These are phyloP conservation scores for Philereme vetulata DNA, from an alignment of 2,888 invertebrate genomes.

Conservation along the genomic window DNA sequence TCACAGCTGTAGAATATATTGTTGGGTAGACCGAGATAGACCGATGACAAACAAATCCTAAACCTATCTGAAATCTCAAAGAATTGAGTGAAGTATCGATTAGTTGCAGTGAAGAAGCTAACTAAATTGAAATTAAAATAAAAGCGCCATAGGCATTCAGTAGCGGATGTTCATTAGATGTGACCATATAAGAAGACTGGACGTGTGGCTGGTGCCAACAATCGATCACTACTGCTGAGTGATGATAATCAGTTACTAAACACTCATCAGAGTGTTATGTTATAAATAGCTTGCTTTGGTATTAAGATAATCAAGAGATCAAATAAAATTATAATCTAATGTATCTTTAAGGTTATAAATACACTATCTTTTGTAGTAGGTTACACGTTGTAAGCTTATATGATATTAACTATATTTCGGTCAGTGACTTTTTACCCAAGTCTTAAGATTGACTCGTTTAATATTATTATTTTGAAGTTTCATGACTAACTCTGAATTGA, in stretches of 20 bases:
- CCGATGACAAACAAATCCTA: slow-evolving; percentile 1
- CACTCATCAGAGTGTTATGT: slow-evolving; percentile 35
- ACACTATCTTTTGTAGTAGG: neutral
- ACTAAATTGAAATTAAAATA: slow-evolving; percentile 40
- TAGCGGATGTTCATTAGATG: slow-evolving; percentile 49
- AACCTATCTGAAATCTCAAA: neutral
- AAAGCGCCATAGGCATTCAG: slow-evolving; percentile 37
- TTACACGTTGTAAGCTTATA: slow-evolving; percentile 2
- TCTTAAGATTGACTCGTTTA: too few relatives aligned
- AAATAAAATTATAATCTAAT: slow-evolving; percentile 25
- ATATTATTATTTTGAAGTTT: too few relatives aligned
- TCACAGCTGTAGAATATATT: too few relatives aligned
- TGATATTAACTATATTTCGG: slow-evolving; percentile 31
- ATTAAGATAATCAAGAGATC: slow-evolving; percentile 29
- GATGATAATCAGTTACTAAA: slow-evolving; percentile 47
- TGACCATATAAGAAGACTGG: slow-evolving; percentile 52
- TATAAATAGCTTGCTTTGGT: slow-evolving; percentile 29
- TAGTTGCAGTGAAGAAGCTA: slow-evolving; percentile 20
- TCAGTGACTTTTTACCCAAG: slow-evolving; percentile 45
- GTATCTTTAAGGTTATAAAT: slow-evolving; percentile 1
- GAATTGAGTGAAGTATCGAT: slow-evolving; percentile 15
- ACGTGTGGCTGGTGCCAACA: slow-evolving; percentile 61
- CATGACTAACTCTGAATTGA: too few relatives aligned
- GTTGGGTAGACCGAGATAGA: neutral
- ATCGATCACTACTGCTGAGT: slow-evolving; percentile 49